Base-by-base conservation (phyloP, 2,113 vertebrate genomes). In the Poeciliopsis retropinna region DNA sequence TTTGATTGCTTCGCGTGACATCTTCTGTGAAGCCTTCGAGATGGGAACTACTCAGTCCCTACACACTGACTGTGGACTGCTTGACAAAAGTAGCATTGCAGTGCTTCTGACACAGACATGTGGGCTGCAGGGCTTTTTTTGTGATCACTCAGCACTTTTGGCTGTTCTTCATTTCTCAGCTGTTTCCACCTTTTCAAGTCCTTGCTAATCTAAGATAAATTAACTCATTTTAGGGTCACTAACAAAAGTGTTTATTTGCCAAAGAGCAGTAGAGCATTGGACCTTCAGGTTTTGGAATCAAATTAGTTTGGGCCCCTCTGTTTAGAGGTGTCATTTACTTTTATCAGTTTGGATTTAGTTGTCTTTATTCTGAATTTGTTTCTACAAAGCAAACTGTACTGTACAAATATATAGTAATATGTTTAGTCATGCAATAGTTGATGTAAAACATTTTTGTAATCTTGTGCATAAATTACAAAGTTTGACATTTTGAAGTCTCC, bases 101-200 rank as follows among this genome's bases (percentile, higher is more conserved):
- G 83, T 75, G 70, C 66, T 84, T 74, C 85, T 80, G 87, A 88
- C 81, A 84, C 63, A 75, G 74, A 89, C 81, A 76, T 81, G 85
- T 87, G 82, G 80, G 83, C 82, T 83, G 70, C 75, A 72, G 80
- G 70, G 60, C 70, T 63, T 69, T 88, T 51, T 92, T 91, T 91
- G 76, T 87, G 82, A 86, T 81, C 80, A 80, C 88, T 91, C 88
- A 92, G 90, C 89, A 91, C 76, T 90, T 88, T 76, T 19, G 70
- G 64, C 70, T 76, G 37, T 91, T 87, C 67, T 82, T 87, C 85
- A 85, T 87, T 78, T 84, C 78, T 86, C 85, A 85, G 85, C 87
- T 80, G 62, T 82, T 85, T 87, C 70, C 70, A 79, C 73, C 78
- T 82, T 83, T 78, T 60, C 67, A 32, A 73, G 82, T 82, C 86